Base-by-base conservation (phyloP, 2,888 invertebrate species). In the Drosophila monieri region DNA sequence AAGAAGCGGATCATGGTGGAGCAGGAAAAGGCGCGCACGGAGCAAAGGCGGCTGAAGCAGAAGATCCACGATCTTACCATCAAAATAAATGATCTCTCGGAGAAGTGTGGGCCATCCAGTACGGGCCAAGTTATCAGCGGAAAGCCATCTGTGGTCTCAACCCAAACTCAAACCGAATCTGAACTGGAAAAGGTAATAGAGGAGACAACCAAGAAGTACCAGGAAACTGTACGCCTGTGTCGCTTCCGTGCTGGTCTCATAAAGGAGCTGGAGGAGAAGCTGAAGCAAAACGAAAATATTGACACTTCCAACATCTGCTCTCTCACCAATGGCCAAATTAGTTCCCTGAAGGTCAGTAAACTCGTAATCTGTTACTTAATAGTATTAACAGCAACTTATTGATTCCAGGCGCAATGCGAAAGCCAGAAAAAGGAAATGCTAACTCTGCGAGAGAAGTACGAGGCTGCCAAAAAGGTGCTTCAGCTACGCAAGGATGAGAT, bases 1-100 rank as follows among this genome's bases (percentile, higher is more conserved):
- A 89, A 85, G 37, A 89, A 89, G 46, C 80, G 89, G 3, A 60
- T 91, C 0, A 70, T 77, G 18, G 90, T 90, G 2, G 89, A 89
- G 48, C 88, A 90, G 51, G 80, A 84, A 0, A 88, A 83, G 41
- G 69, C 81, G 1, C 83, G 84, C 0, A 66, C 60, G 18, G 91
- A 91, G 66, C 55, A 90, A 0, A 87, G 85, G 58, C 86, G 88
- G 18, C 74, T 80, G n/a, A 88, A 85, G 37, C 76, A 74, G 18
- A 88, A 87, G 47, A 74, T 88, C 21, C 35, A 27, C 0, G 83
- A 84, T 44, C 60, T 85, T 4, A 58, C 64, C 12, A 54, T 46
- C 10, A 77, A 62, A 25, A 1, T 85, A 0, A 74, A 52, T 14
- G 48, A 52, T 2, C 44, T 67, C n/a, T 39, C 66, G 2, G 41